Conservation (phyloP, 1,140 invertebrate genomes). For the Ladona fulva region DNA sequence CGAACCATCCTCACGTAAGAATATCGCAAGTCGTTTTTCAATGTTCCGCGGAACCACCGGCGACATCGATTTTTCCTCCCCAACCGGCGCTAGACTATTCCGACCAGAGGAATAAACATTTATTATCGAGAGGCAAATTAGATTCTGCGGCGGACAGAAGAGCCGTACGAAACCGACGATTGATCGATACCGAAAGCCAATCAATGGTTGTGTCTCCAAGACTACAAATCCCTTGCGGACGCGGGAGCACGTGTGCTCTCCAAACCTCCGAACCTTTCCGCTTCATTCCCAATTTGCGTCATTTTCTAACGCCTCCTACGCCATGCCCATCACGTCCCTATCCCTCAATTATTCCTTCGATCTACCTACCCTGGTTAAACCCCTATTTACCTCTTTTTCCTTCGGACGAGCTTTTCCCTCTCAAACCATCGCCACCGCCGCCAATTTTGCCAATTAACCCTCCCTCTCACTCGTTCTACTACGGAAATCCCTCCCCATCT, state of each 20-base stretch:
- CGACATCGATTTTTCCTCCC: too few relatives aligned
- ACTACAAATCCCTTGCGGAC: too few relatives aligned
- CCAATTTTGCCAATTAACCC: constrained; percentile 4
- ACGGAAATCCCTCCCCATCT: not conserved
- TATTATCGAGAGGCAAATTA: too few relatives aligned
- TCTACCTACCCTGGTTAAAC: not conserved
- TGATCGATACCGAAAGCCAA: too few relatives aligned
- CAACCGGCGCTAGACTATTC: too few relatives aligned
- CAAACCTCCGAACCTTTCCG: not conserved
- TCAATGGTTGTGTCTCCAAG: too few relatives aligned
- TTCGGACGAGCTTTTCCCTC: not conserved
- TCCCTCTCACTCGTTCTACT: not conserved
- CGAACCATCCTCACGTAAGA: too few relatives aligned
- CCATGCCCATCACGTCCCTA: constrained; percentile 1
- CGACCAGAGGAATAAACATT: too few relatives aligned
- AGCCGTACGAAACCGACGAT: too few relatives aligned
- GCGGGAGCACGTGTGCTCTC: not conserved
- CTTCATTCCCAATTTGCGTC: not conserved
- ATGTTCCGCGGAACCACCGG: too few relatives aligned
- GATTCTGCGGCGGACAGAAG: too few relatives aligned
- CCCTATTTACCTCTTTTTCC: constrained; percentile 9
- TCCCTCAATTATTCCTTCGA: constrained; percentile 4
- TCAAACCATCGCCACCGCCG: not conserved
- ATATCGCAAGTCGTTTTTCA: too few relatives aligned
- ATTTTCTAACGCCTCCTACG: not conserved